A percentile compares a stretch with the other conserved stretches of the same genome.
phyloP scores from a whole-genome alignment of 2,888 invertebrate species.

The Acrocyrtus sp. region DNA sequence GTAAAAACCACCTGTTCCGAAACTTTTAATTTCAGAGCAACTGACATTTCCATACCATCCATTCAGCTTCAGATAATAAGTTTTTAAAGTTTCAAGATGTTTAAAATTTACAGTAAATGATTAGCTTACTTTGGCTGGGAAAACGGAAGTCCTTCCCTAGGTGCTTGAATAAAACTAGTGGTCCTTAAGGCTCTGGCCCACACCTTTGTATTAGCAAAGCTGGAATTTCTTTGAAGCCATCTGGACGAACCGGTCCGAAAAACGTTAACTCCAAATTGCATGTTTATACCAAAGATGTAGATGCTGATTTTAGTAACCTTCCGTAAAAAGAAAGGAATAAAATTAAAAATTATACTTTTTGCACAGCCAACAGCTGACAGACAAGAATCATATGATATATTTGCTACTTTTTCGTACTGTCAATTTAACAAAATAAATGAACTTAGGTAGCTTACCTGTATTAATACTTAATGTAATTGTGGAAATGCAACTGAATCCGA shows the following conservation, averaged over 20 bases:
- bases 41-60: not conserved
- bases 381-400: too few species aligned
- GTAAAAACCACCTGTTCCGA: too few species aligned
- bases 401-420: too few species aligned
- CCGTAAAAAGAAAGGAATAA: too few species aligned
- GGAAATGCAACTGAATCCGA: too few species aligned
- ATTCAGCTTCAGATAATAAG: not conserved
- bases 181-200: slow-evolving; percentile 14
- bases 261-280: slow-evolving; percentile 18
- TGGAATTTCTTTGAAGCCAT: not conserved
- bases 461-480: too few species aligned
- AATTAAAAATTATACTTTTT: too few species aligned
- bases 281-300: not conserved
- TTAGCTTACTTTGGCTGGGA: slow-evolving; percentile 32
- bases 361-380: too few species aligned
- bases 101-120: too few species aligned
- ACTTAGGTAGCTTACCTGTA: too few species aligned
- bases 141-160: slow-evolving; percentile 20
- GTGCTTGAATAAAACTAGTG: not conserved
- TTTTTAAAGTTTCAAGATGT: not conserved
- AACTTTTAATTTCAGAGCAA: not conserved
- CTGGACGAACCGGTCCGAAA: slow-evolving; percentile 1
- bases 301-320: too few species aligned
- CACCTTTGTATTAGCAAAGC: not conserved
- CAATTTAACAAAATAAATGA: too few species aligned